Conservation (phyloP, 2,797 vertebrate species). For the Pangasius djambal region DNA sequence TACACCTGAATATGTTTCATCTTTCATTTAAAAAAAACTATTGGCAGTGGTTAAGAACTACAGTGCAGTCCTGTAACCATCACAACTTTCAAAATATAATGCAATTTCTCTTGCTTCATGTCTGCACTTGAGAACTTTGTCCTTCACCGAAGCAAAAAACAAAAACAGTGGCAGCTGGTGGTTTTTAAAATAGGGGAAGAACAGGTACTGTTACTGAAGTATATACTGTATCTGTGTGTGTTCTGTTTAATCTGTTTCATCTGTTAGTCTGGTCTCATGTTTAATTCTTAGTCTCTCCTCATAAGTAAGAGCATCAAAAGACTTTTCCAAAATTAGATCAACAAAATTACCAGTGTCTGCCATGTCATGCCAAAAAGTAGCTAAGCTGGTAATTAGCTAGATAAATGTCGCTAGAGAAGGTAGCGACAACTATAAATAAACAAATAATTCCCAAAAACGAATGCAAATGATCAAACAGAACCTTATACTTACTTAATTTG, state of each 20-base stretch:
- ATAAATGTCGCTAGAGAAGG: neutral
- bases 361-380: neutral
- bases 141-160: neutral
- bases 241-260: neutral
- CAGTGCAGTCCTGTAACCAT: neutral
- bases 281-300: neutral
- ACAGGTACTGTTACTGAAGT: neutral
- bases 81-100: slow-evolving; percentile 13
- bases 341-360: neutral
- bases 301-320: neutral
- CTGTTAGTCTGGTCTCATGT: neutral
- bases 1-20: neutral
- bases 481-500: neutral
- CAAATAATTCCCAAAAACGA: neutral
- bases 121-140: neutral
- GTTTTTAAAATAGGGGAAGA: slow-evolving; percentile 7
- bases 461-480: neutral
- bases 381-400: neutral
- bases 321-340: neutral
- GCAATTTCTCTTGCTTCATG: neutral
- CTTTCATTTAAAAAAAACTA: neutral
- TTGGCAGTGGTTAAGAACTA: neutral
- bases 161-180: neutral
- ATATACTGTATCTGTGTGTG: neutral
- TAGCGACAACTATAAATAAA: neutral